Evolutionary conservation across 2,888 invertebrate genomes (phyloP), one percentile per base, ranked within the genome.

Genomic region (Apodemia mormo): DNA sequence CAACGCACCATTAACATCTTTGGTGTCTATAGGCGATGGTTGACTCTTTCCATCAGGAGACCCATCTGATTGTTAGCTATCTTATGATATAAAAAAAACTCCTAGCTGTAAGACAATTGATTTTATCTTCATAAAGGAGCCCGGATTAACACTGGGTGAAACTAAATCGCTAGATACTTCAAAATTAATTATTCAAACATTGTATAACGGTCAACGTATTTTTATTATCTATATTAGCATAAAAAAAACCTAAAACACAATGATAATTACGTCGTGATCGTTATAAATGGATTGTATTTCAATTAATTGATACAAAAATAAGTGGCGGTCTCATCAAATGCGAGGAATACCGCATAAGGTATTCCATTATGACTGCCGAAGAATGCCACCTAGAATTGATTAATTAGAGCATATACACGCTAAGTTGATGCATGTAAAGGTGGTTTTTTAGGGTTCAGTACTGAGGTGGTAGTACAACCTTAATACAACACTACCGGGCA

Each of bases 231-330:
- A 29, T 56, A 56, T 56, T 56, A 10, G 9, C 56, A 29, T 56
- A n/a, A n/a, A 43, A 43, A 56, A 56, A 56, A 29, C 22, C 56
- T 29, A 56, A 54, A 56, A 56, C 56, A 56, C 10, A 10, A 56
- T 56, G 22, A 56, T 56, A 22, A 56, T 56, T n/a, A 22, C 54
- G 56, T 29, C 54, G 56, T 29, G 58, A 30, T 58, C 58, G 12
- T 58, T 58, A 58, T 58, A 30, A 30, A 58, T 58, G 29, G 58
- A 58, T 30, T 58, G 45, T 58, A 58, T 58, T 58, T 58, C 58
- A 58, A 30, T 58, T 58, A 58, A 58, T 58, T 58, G 58, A 7
- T 58, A 58, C 58, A 58, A 58, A 30, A 45, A 58, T 58, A 58
- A 30, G 22, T 9, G 29, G 58, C 58, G 58, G 58, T 8, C 29